Evolutionary conservation across 1,140 invertebrate genomes (phyloP), one percentile per base, ranked within the genome.

Genomic region (Zaprionus africanus): DNA sequence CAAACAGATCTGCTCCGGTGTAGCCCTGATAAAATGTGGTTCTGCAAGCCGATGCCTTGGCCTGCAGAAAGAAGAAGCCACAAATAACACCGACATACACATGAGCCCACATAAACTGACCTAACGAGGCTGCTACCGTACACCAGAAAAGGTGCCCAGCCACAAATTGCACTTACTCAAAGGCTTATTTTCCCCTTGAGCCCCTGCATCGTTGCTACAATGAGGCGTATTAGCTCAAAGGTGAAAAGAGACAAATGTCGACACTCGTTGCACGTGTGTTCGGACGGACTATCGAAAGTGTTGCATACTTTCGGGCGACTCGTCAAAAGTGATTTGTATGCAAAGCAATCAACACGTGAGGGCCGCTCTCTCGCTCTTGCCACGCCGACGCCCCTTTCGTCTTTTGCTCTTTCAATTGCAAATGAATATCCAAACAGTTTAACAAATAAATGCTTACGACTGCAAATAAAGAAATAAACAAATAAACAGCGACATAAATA

Each of bases 401-500:
- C 19, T 43, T 38, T 58, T 38, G 5, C 13, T 2, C 13, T 43
- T 22, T 38, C 36, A 69, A 81, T 90, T 76, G 70, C 81, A 71
- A 84, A 84, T 90, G 81, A 88, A 84, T 87, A 84, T 65, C 70
- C 81, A 87, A 87, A 88, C 75, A 87, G 81, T 69, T 81, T 90
- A 79, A 81, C 84, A 83, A 83, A 87, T 75, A 87, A 80, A 87
- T 82, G 84, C 82, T 56, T 82, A 71, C 71, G 86, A 82, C 83
- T 78, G 71, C 84, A 88, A 88, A 88, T 83, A 88, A 88, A 79
- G 74, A 71, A 88, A 81, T 57, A 85, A 82, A 90, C 74, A 90
- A 90, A 80, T 62, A 90, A 90, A 76, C 69, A 82, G 86, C 74
- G 51, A 62, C 36, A 53, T 49, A 64, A 43, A 49, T 49, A 67